Conservation (phyloP, 2,113 vertebrate species). For the Corythornis cristatus region DNA sequence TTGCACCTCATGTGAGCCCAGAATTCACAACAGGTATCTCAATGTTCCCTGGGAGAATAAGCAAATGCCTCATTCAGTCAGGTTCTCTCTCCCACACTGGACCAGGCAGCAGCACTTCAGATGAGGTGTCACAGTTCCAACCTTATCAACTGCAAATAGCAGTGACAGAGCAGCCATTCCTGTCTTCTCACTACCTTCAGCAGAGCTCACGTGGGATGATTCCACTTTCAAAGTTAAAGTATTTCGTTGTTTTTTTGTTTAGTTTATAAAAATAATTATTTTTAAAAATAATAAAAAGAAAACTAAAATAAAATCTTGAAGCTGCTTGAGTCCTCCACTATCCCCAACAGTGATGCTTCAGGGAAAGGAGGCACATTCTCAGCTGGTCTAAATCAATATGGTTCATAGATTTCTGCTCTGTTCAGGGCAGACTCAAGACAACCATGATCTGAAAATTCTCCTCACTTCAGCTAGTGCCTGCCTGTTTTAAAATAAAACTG, state of each 20-base stretch:
- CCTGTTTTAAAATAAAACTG: conserved; percentile 30
- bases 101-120: not conserved
- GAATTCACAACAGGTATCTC: not conserved
- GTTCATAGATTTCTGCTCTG: not conserved
- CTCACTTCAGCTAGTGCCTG: not conserved
- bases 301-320: not conserved
- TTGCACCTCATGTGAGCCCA: not conserved
- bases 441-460: not conserved
- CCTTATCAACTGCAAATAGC: not conserved
- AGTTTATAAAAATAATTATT: not conserved
- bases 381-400: not conserved
- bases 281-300: not conserved
- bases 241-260: not conserved
- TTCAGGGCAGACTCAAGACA: not conserved
- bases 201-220: not conserved
- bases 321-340: not conserved
- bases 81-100: not conserved
- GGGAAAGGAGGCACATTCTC: not conserved
- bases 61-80: not conserved
- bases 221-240: not conserved
- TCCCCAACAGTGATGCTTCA: not conserved
- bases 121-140: not conserved
- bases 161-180: not conserved
- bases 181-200: not conserved
- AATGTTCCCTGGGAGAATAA: not conserved